phyloP scores from a whole-genome alignment of 2,113 vertebrate genomes.

The Zapornia atra region DNA sequence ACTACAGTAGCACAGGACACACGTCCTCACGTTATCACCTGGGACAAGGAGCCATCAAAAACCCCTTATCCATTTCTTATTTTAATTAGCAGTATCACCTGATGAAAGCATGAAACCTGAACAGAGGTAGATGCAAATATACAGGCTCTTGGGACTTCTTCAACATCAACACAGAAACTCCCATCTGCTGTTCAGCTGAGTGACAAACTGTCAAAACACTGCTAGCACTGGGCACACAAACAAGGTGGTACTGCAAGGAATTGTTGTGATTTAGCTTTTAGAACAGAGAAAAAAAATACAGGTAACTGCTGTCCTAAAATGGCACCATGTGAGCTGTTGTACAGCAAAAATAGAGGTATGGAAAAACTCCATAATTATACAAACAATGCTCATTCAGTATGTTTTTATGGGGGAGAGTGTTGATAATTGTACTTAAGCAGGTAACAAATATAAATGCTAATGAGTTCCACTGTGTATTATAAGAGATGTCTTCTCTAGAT shows the following conservation, averaged over 20 bases:
- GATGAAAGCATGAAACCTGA: neutral
- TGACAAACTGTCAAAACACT: neutral
- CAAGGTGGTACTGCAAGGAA: neutral
- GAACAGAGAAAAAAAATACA: neutral
- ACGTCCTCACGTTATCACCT: neutral
- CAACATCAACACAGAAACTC: neutral
- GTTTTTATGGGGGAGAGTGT: conserved; percentile 35
- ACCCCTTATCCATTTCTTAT: neutral
- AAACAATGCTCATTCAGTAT: conserved; percentile 28
- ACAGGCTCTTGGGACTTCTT: neutral
- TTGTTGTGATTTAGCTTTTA: neutral
- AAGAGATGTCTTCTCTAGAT: conserved; percentile 71
- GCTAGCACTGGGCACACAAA: neutral
- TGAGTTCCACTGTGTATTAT: conserved; percentile 56
- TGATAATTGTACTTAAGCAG: conserved; percentile 62
- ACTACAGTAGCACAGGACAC: neutral
- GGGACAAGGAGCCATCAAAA: neutral
- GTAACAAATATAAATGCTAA: conserved; percentile 73
- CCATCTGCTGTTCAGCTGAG: neutral
- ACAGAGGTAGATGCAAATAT: neutral
- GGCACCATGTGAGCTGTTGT: neutral
- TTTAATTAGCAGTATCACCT: neutral
- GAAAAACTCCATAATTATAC: conserved; percentile 29
- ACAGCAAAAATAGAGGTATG: neutral
- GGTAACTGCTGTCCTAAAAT: neutral